Conservation (phyloP, 2,797 vertebrate species). For the Morelia viridis region DNA sequence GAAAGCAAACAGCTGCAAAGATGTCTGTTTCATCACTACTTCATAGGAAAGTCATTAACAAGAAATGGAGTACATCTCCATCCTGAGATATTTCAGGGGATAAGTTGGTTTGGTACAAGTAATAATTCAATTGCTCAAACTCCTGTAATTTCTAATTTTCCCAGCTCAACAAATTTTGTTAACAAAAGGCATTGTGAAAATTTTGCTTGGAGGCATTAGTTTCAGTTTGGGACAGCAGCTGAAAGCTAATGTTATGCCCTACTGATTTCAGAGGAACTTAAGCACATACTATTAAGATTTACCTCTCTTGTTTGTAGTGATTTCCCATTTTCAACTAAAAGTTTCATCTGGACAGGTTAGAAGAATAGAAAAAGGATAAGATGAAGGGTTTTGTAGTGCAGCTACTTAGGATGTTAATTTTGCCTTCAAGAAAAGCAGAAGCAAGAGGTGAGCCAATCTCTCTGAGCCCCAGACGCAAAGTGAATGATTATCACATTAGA, state of each 20-base stretch:
- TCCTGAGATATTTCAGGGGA: background rate
- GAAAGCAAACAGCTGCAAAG: background rate
- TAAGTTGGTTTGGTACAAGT: background rate
- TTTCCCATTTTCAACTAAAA: background rate
- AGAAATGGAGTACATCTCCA: background rate
- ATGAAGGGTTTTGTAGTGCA: background rate
- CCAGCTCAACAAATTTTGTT: background rate
- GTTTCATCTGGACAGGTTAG: background rate
- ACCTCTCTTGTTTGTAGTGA: background rate
- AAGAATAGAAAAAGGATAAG: background rate
- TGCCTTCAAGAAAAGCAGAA: background rate
- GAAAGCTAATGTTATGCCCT: background rate
- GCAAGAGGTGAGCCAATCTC: background rate
- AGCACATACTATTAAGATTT: background rate
- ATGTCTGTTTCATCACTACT: background rate
- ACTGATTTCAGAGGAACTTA: background rate
- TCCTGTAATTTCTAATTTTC: too few relatives aligned
- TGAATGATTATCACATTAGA: background rate
- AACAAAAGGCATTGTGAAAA: background rate
- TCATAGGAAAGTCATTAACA: background rate
- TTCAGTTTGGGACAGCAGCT: background rate
- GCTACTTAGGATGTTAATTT: background rate
- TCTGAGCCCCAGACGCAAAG: background rate
- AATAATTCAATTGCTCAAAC: background rate
- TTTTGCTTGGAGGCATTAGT: background rate